Conservation (phyloP, 2,888 invertebrate species). For the Epistrophella euchroma region DNA sequence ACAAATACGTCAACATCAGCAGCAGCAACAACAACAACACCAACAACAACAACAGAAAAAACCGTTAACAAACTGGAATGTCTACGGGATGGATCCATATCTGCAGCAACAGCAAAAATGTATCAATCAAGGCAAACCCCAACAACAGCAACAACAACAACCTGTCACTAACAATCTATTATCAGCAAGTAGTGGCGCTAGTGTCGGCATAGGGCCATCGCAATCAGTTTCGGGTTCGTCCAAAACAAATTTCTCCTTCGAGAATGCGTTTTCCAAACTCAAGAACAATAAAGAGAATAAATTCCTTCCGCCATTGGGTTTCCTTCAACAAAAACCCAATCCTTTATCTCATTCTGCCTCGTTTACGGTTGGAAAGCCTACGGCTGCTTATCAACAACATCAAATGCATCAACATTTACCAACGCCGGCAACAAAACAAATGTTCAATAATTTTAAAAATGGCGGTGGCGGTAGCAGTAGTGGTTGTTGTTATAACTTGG, state of each 20-base stretch:
- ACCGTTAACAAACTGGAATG: constrained; percentile 82
- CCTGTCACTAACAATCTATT: constrained; percentile 47
- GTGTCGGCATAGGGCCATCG: constrained; percentile 8
- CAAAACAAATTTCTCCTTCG: constrained; percentile 66
- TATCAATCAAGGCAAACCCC: constrained; percentile 47
- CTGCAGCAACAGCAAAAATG: constrained; percentile 76
- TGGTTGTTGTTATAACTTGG: constrained; percentile 67
- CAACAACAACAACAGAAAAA: constrained; percentile 80
- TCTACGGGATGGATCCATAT: constrained; percentile 81
- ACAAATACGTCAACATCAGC: constrained; percentile 75
- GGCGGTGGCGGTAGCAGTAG: constrained; percentile 63
- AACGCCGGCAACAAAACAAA: constrained; percentile 75
- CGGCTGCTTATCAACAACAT: constrained; percentile 77
- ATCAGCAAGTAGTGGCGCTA: constrained; percentile 46
- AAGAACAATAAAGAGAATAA: constrained; percentile 74
- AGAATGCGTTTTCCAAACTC: constrained; percentile 58
- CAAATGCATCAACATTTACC: constrained; percentile 73
- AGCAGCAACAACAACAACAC: constrained; percentile 76
- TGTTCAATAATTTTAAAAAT: constrained; percentile 62
- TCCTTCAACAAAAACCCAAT: constrained; percentile 77
- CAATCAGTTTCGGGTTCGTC: constrained; percentile 29
- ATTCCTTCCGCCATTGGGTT: constrained; percentile 57
- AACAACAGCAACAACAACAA: constrained; percentile 67
- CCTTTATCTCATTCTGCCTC: constrained; percentile 81
- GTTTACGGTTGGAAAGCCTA: constrained; percentile 80